Evolutionary conservation across 2,797 vertebrate genomes (phyloP).

Genomic region (Brachyrhaphis roseni): DNA sequence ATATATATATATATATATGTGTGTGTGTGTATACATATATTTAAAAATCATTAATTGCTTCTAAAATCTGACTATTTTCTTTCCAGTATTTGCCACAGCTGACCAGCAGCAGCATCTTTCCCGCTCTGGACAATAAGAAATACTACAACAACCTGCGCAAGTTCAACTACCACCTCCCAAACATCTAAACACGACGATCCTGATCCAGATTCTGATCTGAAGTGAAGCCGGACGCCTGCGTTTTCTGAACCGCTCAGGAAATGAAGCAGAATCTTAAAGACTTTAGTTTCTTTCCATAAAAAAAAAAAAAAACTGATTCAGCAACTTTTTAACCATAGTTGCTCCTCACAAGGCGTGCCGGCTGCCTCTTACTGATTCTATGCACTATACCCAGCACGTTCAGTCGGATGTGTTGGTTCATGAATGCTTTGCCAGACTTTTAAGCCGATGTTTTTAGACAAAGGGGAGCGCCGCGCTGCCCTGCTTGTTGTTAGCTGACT

Average conservation of each 20-base stretch:
- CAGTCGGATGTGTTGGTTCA: conserved; percentile 22
- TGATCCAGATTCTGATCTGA: background rate
- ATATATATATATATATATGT: too few species aligned
- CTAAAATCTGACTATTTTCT: background rate
- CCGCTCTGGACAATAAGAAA: conserved; percentile 89
- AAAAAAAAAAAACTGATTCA: background rate
- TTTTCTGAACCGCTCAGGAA: conserved; percentile 51
- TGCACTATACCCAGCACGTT: conserved; percentile 57
- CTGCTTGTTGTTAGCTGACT: conserved; percentile 56
- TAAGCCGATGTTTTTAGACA: conserved; percentile 34
- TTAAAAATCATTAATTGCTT: background rate
- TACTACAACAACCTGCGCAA: conserved; percentile 86
- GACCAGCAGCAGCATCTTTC: conserved; percentile 86
- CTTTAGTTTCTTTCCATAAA: conserved; percentile 7
- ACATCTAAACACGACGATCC: conserved; percentile 82
- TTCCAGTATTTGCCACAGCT: conserved; percentile 89
- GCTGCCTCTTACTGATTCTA: conserved; percentile 48
- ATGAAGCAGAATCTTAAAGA: conserved; percentile 13
- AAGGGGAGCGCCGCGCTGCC: conserved; percentile 63
- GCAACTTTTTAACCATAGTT: conserved; percentile 5
- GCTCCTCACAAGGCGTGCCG: background rate
- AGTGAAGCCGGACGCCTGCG: background rate
- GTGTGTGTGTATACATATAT: too few species aligned
- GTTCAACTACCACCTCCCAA: conserved; percentile 90
- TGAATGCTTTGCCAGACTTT: conserved; percentile 39